Percentiles rank a stretch among this genome's conserved stretches.
phyloP scores from a whole-genome alignment of 2,888 invertebrate species.

The Priocnemis perturbator region DNA sequence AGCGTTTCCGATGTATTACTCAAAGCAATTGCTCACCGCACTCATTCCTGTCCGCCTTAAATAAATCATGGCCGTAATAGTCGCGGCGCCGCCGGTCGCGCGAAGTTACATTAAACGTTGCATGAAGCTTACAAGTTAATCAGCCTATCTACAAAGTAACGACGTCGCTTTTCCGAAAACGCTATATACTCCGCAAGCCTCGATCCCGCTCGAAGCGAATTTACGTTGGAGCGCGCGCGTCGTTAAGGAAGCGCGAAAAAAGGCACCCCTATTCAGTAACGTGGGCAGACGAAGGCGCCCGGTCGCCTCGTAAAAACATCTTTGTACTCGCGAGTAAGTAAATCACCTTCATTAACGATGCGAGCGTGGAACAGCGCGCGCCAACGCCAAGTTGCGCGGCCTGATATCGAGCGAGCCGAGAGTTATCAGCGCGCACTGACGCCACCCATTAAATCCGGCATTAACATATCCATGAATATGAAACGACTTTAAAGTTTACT shows the following conservation, averaged over 20 bases:
- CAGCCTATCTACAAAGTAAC: too few species aligned
- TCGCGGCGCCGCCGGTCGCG: too few species aligned
- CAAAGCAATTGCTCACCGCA: too few species aligned
- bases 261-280: not conserved
- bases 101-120: too few species aligned
- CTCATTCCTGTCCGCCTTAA: too few species aligned
- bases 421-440: constrained; percentile 53
- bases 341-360: constrained; percentile 58
- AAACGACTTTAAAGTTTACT: constrained; percentile 35
- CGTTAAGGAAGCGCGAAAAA: not conserved
- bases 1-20: too few species aligned
- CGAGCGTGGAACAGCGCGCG: constrained; percentile 33
- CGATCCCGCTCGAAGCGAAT: not conserved
- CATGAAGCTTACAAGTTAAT: too few species aligned
- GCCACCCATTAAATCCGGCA: constrained; percentile 42
- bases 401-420: constrained; percentile 37
- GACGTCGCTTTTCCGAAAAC: too few species aligned
- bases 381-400: constrained; percentile 13
- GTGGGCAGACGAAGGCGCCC: constrained; percentile 1
- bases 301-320: constrained; percentile 21
- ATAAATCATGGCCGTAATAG: too few species aligned
- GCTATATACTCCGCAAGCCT: too few species aligned
- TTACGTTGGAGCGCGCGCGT: not conserved
- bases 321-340: constrained; percentile 38
- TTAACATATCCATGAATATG: constrained; percentile 58